Base-by-base conservation (phyloP, 2,113 vertebrate genomes). In the Pelmatolapia mariae region DNA sequence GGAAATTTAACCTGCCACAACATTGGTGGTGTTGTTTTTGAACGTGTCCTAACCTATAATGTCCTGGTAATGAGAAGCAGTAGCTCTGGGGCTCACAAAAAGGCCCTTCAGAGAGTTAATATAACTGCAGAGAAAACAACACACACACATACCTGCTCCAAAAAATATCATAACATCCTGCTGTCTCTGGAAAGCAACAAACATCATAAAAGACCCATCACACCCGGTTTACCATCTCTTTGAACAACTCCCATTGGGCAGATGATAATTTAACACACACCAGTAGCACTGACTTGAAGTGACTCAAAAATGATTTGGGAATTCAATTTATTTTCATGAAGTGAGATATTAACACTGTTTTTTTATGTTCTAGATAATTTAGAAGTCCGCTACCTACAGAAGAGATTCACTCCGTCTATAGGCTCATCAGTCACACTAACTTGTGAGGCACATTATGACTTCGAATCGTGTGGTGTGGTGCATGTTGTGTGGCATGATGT, bases 381-480 rank as follows among this genome's bases (percentile, higher is more conserved):
- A 0, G 4, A 36, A 52, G 24, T 95, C 4, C 1, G 1, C 1
- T 92, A 91, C 57, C 11, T 0, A 1, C 8, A 11, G 11, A 7
- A 1, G 18, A 52, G 0, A 47, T 2, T 93, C 52, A 10, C 2
- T 2, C 3, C 9, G 1, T 1, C 6, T 8, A 5, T 2, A 22
- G 94, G 93, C 52, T 92, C 93, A 3, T 86, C 90, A 0, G 47
- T 86, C 71, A 85, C 22, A 45, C 87, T 95, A 1, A 18, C 38
- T 22, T 95, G 94, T n/a, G 1, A 68, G 1, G 33, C 56, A 2
- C 0, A 1, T 1, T 95, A 93, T 2, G 0, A 81, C 38, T 26
- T 13, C 0, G 0, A 4, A 0, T 0, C 0, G 0, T 95, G 94
- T 4, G 9, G 61, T 2, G 0, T 1, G 19, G 24, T 93, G 8